Evolutionary conservation across 92 coral and sea anemone species (phyloP), one percentile per base, ranked within the genome.

Genomic region (Palythoa grandis): DNA sequence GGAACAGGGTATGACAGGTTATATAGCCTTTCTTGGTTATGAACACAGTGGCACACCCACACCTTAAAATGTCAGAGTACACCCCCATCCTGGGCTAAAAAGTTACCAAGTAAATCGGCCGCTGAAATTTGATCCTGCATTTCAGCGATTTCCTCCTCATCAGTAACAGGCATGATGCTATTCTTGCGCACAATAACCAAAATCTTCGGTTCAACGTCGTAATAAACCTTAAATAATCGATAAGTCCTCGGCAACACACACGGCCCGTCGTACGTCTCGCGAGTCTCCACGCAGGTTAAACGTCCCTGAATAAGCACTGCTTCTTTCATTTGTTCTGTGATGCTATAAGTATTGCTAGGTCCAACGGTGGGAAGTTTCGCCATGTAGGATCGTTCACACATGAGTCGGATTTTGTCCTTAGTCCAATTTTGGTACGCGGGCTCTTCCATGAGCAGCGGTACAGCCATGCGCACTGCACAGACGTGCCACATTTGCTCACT

Each of bases 331-430:
- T 90, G 89, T 19, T 87, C 84, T 14, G 91, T 86, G 19, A 89
- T 76, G 52, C 77, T 88, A 68, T 90, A 96, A 12, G 84, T 78
- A 12, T 77, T 54, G 63, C 86, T 88, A 8, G 90, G 92, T 39
- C 87, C 90, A 19, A 70, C 68, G 24, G 70, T 19, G 24, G 98
- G 93, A 12, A 90, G 87, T 53, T 74, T 78, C 14, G 92, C 96
- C 71, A 96, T 91, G 83, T 86, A 90, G 52, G 99, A 96, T 16
- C 96, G 95, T 72, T 95, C 99, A 58, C 99, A 96, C 94, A 96
- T 93, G 72, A 96, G 85, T 23, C 98, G 83, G 37, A 96, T 91
- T 76, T 90, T 95, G 83, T 96, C 98, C 58, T 95, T 95, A 43
- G 98, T 93, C 98, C 97, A 93, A 87, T 88, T 95, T 85, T 90